Percentiles rank a stretch among this genome's conserved stretches.
Conservation (phyloP, 2,888 invertebrate species). For the Sinodicranocentrus sp. region DNA sequence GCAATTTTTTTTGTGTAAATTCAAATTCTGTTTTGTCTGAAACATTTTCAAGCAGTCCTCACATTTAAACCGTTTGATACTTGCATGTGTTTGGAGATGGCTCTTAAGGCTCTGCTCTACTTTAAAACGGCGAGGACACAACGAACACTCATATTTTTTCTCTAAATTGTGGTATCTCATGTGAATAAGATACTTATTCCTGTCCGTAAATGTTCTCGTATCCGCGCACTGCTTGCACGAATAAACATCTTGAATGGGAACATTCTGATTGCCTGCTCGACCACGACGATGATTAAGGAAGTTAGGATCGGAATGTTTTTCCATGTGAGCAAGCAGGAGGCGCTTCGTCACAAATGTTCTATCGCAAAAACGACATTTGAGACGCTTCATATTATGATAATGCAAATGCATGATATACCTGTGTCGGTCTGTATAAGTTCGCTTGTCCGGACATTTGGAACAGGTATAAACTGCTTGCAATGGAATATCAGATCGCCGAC, state of each 20-base stretch:
- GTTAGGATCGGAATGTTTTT: slow-evolving; percentile 36
- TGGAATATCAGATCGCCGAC: slow-evolving; percentile 1
- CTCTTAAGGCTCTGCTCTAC: not conserved
- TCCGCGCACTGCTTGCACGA: slow-evolving; percentile 29
- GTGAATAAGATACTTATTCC: slow-evolving; percentile 35
- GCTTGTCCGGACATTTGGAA: slow-evolving; percentile 12
- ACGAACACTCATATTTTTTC: slow-evolving; percentile 21
- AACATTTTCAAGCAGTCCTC: slow-evolving; percentile 57
- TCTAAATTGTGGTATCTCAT: slow-evolving; percentile 25
- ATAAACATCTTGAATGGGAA: slow-evolving; percentile 54
- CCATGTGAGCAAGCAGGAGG: slow-evolving; percentile 5
- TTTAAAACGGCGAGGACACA: slow-evolving; percentile 21
- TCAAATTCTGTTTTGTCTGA: not conserved
- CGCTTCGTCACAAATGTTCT: not conserved
- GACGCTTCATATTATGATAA: not conserved
- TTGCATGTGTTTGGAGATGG: slow-evolving; percentile 1
- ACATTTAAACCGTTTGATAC: slow-evolving; percentile 20
- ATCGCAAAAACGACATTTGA: not conserved
- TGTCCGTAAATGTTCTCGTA: slow-evolving; percentile 21
- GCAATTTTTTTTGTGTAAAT: slow-evolving; percentile 35
- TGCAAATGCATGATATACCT: slow-evolving; percentile 18
- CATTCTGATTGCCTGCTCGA: not conserved
- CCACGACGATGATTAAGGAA: not conserved
- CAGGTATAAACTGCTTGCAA: slow-evolving; percentile 23
- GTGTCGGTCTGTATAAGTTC: not conserved